A percentile compares a stretch with the other conserved stretches of the same genome.
Conservation (phyloP, 2,113 vertebrate species). For the Lethenteron reissneri region DNA sequence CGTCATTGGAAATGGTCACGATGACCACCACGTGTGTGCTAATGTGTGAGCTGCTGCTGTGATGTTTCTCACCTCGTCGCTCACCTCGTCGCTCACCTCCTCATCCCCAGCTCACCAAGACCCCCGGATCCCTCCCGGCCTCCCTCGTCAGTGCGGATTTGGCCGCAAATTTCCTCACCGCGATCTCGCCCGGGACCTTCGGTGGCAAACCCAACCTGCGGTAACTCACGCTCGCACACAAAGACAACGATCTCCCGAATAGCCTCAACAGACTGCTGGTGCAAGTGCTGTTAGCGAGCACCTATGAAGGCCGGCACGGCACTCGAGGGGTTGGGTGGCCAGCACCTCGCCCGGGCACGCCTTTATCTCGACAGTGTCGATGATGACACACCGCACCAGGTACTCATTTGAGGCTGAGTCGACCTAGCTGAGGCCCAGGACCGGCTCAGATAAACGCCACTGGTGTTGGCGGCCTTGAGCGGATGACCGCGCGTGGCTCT, state of each 20-base stretch:
- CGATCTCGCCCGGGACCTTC: conserved; percentile 74
- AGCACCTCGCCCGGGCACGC: neutral
- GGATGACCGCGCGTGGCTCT: conserved; percentile 16
- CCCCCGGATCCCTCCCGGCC: conserved; percentile 55
- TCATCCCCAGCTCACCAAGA: conserved; percentile 40
- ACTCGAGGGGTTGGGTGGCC: neutral
- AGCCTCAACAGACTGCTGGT: neutral
- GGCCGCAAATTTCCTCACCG: conserved; percentile 74
- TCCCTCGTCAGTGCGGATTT: conserved; percentile 80
- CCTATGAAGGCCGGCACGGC: neutral
- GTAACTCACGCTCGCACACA: conserved; percentile 23
- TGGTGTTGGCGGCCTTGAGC: neutral
- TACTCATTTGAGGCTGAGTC: too few species aligned
- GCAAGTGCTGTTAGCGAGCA: conserved; percentile 5
- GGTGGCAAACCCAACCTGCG: conserved; percentile 71
- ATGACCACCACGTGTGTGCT: neutral
- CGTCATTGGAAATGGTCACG: too few species aligned
- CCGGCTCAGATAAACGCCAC: neutral
- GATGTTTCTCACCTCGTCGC: too few species aligned
- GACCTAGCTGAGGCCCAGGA: too few species aligned
- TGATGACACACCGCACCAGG: neutral
- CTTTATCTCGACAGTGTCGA: neutral
- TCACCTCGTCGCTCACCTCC: neutral
- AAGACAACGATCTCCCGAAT: conserved; percentile 8
- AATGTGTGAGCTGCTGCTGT: too few species aligned